phyloP scores from a whole-genome alignment of 2,888 invertebrate species.

The Eupithecia subumbrata region DNA sequence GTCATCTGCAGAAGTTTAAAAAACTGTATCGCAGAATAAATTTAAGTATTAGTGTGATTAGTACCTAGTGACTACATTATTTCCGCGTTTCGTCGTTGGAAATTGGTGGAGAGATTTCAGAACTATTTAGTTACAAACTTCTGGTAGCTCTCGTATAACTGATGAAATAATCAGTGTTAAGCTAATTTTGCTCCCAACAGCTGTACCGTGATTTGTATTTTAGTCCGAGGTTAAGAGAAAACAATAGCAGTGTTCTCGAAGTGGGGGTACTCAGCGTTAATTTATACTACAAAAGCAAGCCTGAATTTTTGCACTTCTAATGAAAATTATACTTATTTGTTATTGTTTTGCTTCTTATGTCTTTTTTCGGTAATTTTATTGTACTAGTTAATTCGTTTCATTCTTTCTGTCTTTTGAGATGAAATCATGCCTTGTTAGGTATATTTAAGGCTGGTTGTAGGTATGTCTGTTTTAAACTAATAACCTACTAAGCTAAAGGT shows the following conservation, averaged over 20 bases:
- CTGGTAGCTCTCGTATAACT: neutral
- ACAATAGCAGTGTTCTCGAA: neutral
- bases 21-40: no score
- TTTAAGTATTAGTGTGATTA: neutral
- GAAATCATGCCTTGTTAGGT: neutral
- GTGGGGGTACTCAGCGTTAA: neutral
- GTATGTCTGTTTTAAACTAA: no score
- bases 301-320: neutral
- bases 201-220: neutral
- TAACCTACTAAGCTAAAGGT: no score
- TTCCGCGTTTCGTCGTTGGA: neutral
- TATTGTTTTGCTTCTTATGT: neutral
- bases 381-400: neutral
- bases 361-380: neutral
- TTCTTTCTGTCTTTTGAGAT: neutral
- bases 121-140: neutral
- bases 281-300: neutral
- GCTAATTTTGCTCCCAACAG: conserved; percentile 2
- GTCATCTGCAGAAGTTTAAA: no score
- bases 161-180: conserved; percentile 2
- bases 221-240: neutral
- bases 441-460: neutral
- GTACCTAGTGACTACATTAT: neutral
- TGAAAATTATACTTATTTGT: neutral
- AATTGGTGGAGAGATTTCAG: neutral